Conservation (phyloP, 2,888 invertebrate genomes). For the Aricia artaxerxes region DNA sequence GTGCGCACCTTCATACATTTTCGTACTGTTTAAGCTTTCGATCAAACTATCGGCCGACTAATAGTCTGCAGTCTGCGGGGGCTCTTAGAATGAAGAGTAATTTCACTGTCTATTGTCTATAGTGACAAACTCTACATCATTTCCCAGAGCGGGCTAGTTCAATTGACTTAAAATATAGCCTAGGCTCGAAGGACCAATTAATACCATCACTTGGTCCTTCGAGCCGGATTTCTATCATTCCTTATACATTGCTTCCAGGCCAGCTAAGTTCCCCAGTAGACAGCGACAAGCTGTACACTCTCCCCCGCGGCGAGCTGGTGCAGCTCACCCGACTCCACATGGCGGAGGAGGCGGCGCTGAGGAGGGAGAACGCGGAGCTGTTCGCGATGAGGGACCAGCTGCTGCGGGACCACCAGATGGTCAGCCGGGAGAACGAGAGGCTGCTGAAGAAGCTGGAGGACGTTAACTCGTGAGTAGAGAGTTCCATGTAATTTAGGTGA, state of each 20-base stretch:
- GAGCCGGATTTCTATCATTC: too few relatives aligned
- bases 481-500: slow-evolving; percentile 13
- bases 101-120: too few relatives aligned
- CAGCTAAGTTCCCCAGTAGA: slow-evolving; percentile 82
- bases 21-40: too few relatives aligned
- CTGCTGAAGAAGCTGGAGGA: slow-evolving; percentile 93
- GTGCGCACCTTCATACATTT: too few relatives aligned
- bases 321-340: slow-evolving; percentile 93
- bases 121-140: too few relatives aligned
- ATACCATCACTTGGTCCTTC: too few relatives aligned
- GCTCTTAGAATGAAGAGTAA: too few relatives aligned
- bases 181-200: too few relatives aligned
- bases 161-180: too few relatives aligned
- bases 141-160: too few relatives aligned
- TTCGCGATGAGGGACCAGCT: slow-evolving; percentile 89
- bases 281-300: slow-evolving; percentile 85
- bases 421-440: slow-evolving; percentile 94
- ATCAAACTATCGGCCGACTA: too few relatives aligned
- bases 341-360: slow-evolving; percentile 87
- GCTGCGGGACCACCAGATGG: slow-evolving; percentile 92
- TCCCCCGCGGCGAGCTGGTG: slow-evolving; percentile 89
- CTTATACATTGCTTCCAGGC: slow-evolving; percentile 31
- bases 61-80: too few relatives aligned
- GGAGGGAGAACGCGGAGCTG: slow-evolving; percentile 92
- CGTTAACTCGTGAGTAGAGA: slow-evolving; percentile 87